Evolutionary conservation across 2,797 vertebrate genomes (phyloP), one percentile per base, ranked within the genome.

Genomic region (Girardinus metallicus): DNA sequence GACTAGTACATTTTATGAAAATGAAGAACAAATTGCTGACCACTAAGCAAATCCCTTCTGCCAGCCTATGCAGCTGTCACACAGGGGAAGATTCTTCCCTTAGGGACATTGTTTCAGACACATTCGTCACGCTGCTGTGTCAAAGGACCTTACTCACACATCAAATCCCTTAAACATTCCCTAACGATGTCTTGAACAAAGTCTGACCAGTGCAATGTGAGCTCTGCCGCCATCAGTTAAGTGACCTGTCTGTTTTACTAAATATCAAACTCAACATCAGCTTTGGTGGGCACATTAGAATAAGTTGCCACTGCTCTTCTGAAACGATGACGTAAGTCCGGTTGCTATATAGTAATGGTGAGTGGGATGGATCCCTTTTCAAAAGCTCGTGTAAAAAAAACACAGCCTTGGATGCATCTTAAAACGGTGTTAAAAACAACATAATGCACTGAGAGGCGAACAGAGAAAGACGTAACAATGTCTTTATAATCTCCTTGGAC

Each of bases 401-500:
- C 53, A 53, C 46, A 78, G 18, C 16, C 74, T 36, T 57, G 31
- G 66, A 60, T 4, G 21, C 62, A 66, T 26, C 72, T 43, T 60
- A 73, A 82, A 83, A 75, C 72, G 21, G 39, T 77, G 79, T 81
- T 85, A 73, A 83, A 90, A 88, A 89, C 80, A 83, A 75, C 44
- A 80, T 64, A 77, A 80, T 41, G 44, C 77, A 73, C 29, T 68
- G 31, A 53, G 51, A 60, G 41, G 57, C 60, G 73, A 71, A 79
- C 62, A 78, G 64, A 86, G 71, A 86, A 86, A 83, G 81, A 82
- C 41, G 41, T 81, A 89, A 91, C 91, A 87, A 80, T 87, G 83
- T 82, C 78, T 74, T 78, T 80, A 85, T 86, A 79, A 88, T 93
- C 87, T 92, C 85, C 80, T 80, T 88, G 89, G 92, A 89, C 90